Percentiles rank a stretch among this genome's conserved stretches.
Conservation (phyloP, 2,113 vertebrate genomes). For the Brachyistius frenatus region DNA sequence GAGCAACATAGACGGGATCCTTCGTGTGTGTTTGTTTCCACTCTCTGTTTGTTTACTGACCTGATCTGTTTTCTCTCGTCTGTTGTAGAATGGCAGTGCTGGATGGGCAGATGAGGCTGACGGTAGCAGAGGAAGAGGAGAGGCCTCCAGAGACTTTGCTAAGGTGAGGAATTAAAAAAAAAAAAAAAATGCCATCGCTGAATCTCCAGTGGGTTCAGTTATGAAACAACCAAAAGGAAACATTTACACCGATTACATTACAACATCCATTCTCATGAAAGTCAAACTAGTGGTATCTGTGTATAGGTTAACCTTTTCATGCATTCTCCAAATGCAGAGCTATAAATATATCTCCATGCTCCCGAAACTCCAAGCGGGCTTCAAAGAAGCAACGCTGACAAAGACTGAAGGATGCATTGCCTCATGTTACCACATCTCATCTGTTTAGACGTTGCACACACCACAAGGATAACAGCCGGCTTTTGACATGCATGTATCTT, state of each 20-base stretch:
- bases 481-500: neutral
- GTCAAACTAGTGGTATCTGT: neutral
- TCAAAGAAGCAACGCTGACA: neutral
- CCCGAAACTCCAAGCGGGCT: neutral
- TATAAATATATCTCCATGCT: neutral
- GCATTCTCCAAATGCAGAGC: neutral
- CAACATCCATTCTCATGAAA: neutral
- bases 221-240: neutral
- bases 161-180: conserved; percentile 85
- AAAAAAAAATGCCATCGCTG: neutral
- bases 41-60: conserved; percentile 15
- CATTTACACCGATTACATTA: neutral
- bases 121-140: conserved; percentile 90
- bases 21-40: neutral
- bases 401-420: neutral
- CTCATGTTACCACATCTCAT: neutral
- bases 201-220: neutral
- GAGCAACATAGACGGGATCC: neutral
- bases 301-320: neutral
- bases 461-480: neutral
- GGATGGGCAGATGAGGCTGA: conserved; percentile 92
- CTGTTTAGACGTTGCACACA: neutral
- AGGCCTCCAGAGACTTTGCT: conserved; percentile 95
- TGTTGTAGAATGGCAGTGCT: conserved; percentile 87
- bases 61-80: conserved; percentile 31